Evolutionary conservation across 2,113 vertebrate species (phyloP).

Genomic region (Dicrurus megarhynchus): DNA sequence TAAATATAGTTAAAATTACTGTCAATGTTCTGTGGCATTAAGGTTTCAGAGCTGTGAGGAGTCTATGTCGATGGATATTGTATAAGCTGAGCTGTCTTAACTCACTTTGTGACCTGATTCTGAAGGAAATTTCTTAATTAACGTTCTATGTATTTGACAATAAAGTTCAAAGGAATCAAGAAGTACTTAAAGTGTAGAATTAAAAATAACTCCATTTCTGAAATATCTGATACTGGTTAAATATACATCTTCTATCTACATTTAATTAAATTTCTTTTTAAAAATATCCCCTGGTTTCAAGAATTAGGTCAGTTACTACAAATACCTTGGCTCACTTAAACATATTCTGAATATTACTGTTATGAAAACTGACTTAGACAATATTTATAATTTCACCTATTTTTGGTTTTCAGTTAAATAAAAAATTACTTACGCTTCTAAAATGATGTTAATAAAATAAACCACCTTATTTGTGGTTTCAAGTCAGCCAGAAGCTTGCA

Average conservation of each 20-base stretch:
- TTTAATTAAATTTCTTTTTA: background rate
- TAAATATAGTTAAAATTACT: background rate
- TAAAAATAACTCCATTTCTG: background rate
- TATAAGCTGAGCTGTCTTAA: background rate
- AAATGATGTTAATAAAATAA: background rate
- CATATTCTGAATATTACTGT: background rate
- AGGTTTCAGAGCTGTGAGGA: background rate
- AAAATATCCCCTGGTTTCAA: background rate
- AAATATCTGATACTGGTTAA: background rate
- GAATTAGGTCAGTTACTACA: conserved; percentile 12
- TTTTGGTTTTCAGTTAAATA: background rate
- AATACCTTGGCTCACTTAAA: conserved; percentile 5
- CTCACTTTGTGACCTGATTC: background rate
- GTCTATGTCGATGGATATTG: background rate
- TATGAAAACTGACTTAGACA: background rate
- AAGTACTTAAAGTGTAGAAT: background rate
- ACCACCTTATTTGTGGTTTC: background rate
- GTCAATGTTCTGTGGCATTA: background rate
- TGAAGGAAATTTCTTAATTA: background rate
- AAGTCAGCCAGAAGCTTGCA: background rate
- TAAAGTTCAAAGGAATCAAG: background rate
- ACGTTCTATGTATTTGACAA: background rate
- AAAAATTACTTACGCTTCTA: background rate
- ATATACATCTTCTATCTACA: background rate
- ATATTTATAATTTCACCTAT: background rate